Evolutionary conservation across 2,888 invertebrate species (phyloP).

Genomic region (Megastigmus dorsalis): DNA sequence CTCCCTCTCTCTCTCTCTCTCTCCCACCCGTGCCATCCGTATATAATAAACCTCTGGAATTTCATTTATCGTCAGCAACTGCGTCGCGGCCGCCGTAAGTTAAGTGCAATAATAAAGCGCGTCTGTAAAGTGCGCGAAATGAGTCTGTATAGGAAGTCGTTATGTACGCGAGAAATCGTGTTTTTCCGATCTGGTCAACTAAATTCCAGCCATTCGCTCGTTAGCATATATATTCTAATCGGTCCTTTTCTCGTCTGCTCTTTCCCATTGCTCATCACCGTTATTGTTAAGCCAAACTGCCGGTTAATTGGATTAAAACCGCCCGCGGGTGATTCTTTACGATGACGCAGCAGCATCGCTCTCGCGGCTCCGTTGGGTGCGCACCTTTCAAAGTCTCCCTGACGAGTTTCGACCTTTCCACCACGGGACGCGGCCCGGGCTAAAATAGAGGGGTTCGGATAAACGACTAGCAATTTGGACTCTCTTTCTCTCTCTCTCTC

Average conservation of each 20-base stretch:
- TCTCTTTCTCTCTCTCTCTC: no score
- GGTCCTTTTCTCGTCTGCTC: no score
- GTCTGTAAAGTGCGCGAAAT: neutral
- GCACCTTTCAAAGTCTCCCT: no score
- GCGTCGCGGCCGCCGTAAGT: neutral
- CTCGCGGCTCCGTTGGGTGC: no score
- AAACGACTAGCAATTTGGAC: slow-evolving; percentile 23
- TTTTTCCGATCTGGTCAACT: neutral
- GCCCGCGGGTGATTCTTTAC: slow-evolving; percentile 37
- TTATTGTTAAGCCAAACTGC: no score
- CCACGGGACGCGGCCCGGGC: no score
- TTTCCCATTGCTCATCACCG: no score
- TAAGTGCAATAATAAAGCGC: neutral
- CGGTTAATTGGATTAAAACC: slow-evolving; percentile 27
- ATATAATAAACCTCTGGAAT: slow-evolving; percentile 8
- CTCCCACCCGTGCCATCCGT: neutral
- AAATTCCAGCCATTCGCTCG: neutral
- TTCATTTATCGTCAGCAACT: slow-evolving; percentile 27
- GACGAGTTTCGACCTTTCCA: no score
- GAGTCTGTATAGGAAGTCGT: neutral
- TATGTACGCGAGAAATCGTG: neutral
- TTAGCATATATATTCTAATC: neutral
- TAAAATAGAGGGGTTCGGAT: neutral
- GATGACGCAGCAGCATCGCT: slow-evolving; percentile 39
- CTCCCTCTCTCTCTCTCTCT: neutral